Evolutionary conservation across 1,140 invertebrate genomes (phyloP), one percentile per base, ranked within the genome.

Genomic region (Pissodes strobi): DNA sequence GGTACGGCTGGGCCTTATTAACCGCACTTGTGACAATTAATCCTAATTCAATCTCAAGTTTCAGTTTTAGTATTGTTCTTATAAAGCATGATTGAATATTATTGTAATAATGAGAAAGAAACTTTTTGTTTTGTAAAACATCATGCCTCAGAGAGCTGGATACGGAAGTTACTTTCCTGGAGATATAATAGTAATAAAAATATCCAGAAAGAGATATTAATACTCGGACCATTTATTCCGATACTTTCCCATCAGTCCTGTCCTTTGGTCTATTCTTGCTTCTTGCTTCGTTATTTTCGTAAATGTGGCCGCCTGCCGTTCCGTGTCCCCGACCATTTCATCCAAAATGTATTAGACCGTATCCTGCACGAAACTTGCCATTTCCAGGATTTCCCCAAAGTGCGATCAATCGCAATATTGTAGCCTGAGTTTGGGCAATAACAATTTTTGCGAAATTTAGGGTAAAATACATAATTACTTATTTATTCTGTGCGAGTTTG

Each of bases 361-460:
- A 57, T 57, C 53, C 53, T 22, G 37, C 53, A 57, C 53, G 53
- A 57, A 53, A 45, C 53, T 57, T 45, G 22, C 53, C 53, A 57
- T 57, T 57, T 57, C 53, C 53, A 18, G 53, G 53, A 57, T 57
- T 57, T 57, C 53, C 53, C 53, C 43, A 17, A 57, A 57, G 53
- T 57, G 38, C 53, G 53, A 57, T 57, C 53, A 57, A 57, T 57
- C 53, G 53, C 38, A 57, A 57, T 57, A 57, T 57, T 57, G 53
- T 57, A 38, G 53, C 53, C 53, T 57, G 53, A 43, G 53, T 43
- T 57, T 22, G 22, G 53, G 53, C 39, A 57, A 57, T 57, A 57
- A 57, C 53, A 43, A 25, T 57, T 57, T 57, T 57, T 57, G 39
- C 17, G 1, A 43, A 57, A 43, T 43, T 57, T 45, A 12, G 37